Evolutionary conservation across 2,888 invertebrate species (phyloP).

Genomic region (Xestia xanthographa): DNA sequence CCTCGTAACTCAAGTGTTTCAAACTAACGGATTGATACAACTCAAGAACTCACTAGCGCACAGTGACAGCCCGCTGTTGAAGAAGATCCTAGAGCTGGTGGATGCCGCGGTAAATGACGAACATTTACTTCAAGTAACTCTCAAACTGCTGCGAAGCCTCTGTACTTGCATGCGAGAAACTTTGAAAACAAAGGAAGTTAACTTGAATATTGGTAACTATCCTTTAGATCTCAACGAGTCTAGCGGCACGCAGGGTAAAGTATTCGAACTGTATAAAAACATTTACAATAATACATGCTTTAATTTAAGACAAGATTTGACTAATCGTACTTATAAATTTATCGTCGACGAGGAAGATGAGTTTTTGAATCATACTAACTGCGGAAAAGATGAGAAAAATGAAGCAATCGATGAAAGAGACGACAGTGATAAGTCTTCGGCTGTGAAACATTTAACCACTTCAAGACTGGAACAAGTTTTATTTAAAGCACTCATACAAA

Average conservation of each 20-base stretch:
- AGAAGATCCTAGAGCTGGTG: slow-evolving; percentile 79
- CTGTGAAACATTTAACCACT: slow-evolving; percentile 34
- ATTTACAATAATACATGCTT: slow-evolving; percentile 83
- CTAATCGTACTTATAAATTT: slow-evolving; percentile 65
- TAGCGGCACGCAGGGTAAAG: slow-evolving; percentile 57
- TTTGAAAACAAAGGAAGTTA: slow-evolving; percentile 72
- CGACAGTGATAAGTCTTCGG: slow-evolving; percentile 28
- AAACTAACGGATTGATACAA: slow-evolving; percentile 65
- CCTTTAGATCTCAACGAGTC: slow-evolving; percentile 62
- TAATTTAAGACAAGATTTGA: slow-evolving; percentile 73
- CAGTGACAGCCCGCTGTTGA: slow-evolving; percentile 75
- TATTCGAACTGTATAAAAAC: slow-evolving; percentile 77
- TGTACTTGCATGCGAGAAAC: slow-evolving; percentile 83
- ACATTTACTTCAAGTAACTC: slow-evolving; percentile 78
- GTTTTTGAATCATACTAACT: slow-evolving; percentile 59
- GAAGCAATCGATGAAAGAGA: neutral
- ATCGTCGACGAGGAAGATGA: slow-evolving; percentile 54
- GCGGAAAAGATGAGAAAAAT: slow-evolving; percentile 54
- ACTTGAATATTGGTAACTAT: slow-evolving; percentile 65
- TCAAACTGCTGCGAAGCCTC: slow-evolving; percentile 81
- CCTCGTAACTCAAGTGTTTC: slow-evolving; percentile 54
- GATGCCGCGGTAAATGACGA: slow-evolving; percentile 80
- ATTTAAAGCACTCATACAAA: slow-evolving; percentile 76
- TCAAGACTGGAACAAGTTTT: slow-evolving; percentile 72
- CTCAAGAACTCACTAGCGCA: slow-evolving; percentile 61